Evolutionary conservation across 2,113 vertebrate genomes (phyloP).

Genomic region (Ascaphus truei): DNA sequence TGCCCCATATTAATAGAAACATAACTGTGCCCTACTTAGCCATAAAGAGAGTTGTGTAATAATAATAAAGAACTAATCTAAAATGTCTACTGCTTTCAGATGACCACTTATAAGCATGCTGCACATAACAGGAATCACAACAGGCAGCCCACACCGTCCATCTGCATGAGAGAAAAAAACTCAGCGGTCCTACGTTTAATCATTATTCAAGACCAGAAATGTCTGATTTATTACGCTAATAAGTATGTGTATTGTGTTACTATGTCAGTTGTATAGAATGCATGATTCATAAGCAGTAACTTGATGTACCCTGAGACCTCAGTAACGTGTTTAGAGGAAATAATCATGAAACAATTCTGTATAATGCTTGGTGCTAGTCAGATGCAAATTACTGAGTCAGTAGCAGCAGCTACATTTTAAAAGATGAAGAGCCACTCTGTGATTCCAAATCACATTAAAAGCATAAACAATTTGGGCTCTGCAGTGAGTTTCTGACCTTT

Average conservation of each 20-base stretch:
- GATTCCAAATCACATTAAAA: conserved; percentile 4
- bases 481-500: neutral
- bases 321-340: conserved; percentile 36
- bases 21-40: too few relatives aligned
- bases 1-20: too few relatives aligned
- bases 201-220: conserved; percentile 48
- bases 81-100: too few relatives aligned
- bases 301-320: conserved; percentile 42
- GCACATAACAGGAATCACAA: neutral
- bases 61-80: too few relatives aligned
- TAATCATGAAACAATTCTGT: conserved; percentile 40
- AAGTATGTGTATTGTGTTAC: conserved; percentile 51
- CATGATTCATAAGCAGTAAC: conserved; percentile 38
- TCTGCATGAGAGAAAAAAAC: neutral
- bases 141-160: neutral
- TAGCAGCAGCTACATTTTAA: conserved; percentile 21
- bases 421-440: neutral
- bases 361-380: neutral
- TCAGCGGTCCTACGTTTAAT: conserved; percentile 36
- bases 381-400: conserved; percentile 1
- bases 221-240: conserved; percentile 59
- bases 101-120: too few relatives aligned
- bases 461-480: neutral
- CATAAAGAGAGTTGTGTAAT: too few relatives aligned
- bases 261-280: conserved; percentile 43